Percentiles rank a stretch among this genome's conserved stretches.
Conservation (phyloP, 2,797 vertebrate genomes). For the Intellagama lesueurii region DNA sequence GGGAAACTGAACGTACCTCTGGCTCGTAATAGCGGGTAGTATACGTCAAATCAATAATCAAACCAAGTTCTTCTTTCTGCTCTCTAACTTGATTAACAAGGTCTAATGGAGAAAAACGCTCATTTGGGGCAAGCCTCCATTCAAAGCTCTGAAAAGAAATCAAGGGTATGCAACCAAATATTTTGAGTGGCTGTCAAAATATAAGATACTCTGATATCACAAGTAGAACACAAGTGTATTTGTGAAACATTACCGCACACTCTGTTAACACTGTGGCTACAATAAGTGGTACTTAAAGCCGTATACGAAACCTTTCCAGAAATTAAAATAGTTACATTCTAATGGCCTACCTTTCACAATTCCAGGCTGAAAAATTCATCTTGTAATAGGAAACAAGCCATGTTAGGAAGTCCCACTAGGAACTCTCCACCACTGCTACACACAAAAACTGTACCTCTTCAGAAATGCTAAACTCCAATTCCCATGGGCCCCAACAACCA, state of each 20-base stretch:
- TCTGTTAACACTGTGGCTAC: background rate
- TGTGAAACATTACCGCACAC: background rate
- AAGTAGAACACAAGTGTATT: background rate
- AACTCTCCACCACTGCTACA: background rate
- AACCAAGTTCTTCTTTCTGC: constrained; percentile 85
- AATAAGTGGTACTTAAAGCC: background rate
- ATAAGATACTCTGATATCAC: background rate
- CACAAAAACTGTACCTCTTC: background rate
- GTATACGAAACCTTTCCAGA: background rate
- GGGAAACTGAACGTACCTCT: constrained; percentile 62
- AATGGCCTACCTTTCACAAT: background rate
- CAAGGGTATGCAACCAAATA: background rate
- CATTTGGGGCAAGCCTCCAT: constrained; percentile 62
- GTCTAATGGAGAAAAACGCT: constrained; percentile 85
- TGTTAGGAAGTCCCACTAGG: background rate
- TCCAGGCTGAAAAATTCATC: background rate
- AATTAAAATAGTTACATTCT: background rate
- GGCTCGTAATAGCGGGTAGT: constrained; percentile 88
- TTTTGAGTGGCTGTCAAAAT: accelerated
- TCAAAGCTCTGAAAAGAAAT: constrained; percentile 75
- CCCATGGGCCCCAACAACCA: background rate
- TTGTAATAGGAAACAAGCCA: background rate
- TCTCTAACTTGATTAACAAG: constrained; percentile 80
- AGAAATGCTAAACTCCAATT: background rate
- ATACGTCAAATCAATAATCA: constrained; percentile 91